phyloP scores from a whole-genome alignment of 1,140 invertebrate genomes.

The Drosophila triauraria region DNA sequence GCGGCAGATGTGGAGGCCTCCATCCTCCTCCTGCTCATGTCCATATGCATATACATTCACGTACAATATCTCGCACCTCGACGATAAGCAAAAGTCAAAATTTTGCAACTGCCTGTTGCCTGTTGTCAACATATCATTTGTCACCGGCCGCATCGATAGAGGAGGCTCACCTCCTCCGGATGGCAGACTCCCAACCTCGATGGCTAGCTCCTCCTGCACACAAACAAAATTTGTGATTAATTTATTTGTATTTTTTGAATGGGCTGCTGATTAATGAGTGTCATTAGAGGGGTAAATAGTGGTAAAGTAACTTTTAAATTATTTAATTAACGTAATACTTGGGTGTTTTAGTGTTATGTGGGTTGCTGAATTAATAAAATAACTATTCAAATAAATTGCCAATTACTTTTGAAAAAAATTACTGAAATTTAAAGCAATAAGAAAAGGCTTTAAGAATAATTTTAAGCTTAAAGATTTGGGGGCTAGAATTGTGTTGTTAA shows the following conservation, averaged over 20 bases:
- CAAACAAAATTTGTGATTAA: constrained; percentile 4
- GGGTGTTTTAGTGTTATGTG: too few species aligned
- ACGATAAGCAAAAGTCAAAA: constrained; percentile 79
- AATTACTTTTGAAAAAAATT: not conserved
- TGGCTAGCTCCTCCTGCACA: constrained; percentile 8
- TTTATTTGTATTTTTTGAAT: constrained; percentile 3
- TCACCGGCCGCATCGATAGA: constrained; percentile 65
- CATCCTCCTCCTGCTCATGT: not conserved
- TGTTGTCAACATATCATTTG: constrained; percentile 82
- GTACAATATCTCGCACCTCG: constrained; percentile 33
- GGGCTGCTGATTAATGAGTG: not conserved
- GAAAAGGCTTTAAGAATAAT: not conserved
- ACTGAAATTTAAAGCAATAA: not conserved
- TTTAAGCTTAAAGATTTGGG: not conserved
- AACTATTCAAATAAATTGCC: not conserved
- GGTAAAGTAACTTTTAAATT: not conserved
- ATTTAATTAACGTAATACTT: not conserved
- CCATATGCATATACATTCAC: not conserved
- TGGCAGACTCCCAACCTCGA: constrained; percentile 23
- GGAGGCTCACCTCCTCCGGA: not conserved
- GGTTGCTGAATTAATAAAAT: not conserved
- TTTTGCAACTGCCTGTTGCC: constrained; percentile 68
- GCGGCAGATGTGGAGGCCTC: constrained; percentile 38
- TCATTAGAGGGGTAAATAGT: not conserved
- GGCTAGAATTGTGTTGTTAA: not conserved